These are phyloP conservation scores for Caenorhabditis sulstoni DNA, from an alignment of 2,888 invertebrate genomes.

Conservation along the genomic window DNA sequence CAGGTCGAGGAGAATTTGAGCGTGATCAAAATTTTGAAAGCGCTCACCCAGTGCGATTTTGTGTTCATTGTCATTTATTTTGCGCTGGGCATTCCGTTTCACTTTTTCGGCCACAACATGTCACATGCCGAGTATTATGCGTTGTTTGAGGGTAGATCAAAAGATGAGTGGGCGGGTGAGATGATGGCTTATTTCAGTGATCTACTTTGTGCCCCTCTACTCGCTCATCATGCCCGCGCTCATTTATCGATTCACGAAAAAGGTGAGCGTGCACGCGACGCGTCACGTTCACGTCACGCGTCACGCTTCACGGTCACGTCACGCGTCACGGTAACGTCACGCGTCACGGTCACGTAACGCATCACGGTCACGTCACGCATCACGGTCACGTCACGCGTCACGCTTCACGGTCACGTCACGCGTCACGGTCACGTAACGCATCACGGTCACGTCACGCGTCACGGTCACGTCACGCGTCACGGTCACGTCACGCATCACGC, in stretches of 20 bases:
- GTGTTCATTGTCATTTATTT: constrained; percentile 43
- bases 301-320: too few species aligned
- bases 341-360: too few species aligned
- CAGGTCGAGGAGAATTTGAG: constrained; percentile 51
- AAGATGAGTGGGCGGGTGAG: background rate
- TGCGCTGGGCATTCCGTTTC: constrained; percentile 47
- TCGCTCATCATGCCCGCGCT: constrained; percentile 46
- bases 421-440: too few species aligned
- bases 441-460: too few species aligned
- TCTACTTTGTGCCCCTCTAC: constrained; percentile 48
- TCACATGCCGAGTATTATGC: constrained; percentile 44
- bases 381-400: too few species aligned
- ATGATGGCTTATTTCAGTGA: constrained; percentile 23
- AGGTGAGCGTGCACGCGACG: constrained; percentile 8
- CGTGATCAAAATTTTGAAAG: constrained; percentile 25
- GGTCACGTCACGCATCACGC: too few species aligned
- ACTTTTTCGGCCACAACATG: constrained; percentile 32
- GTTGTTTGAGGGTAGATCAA: constrained; percentile 37
- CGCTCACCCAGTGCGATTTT: constrained; percentile 50
- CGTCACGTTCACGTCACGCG: too few species aligned
- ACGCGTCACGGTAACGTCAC: too few species aligned
- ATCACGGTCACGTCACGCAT: too few species aligned
- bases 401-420: too few species aligned
- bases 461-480: too few species aligned
- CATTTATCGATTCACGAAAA: constrained; percentile 35